A percentile compares a stretch with the other conserved stretches of the same genome.
Evolutionary conservation across 2,113 vertebrate genomes (phyloP).

Genomic region (Rhizomys pruinosus): DNA sequence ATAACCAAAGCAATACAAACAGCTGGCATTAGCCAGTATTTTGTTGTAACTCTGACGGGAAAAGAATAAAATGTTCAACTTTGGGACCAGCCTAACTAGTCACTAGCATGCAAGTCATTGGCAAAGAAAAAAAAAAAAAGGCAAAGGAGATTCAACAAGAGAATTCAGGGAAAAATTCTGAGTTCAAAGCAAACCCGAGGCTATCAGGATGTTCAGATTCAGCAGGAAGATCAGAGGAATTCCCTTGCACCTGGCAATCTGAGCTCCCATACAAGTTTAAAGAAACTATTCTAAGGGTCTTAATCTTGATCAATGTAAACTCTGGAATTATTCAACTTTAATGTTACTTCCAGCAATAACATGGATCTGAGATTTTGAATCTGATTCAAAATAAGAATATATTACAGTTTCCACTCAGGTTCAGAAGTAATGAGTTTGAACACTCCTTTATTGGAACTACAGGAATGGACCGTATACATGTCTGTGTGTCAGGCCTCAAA

Average conservation of each 20-base stretch:
- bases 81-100: neutral
- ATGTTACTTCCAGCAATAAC: neutral
- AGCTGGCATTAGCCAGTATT: neutral
- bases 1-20: slow-evolving; percentile 1
- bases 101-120: neutral
- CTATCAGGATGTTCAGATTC: neutral
- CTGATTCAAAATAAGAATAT: slow-evolving; percentile 18
- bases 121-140: neutral
- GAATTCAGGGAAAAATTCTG: neutral
- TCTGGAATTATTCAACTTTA: neutral
- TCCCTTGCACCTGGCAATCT: neutral
- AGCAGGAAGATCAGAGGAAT: too few relatives aligned
- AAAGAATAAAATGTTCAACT: neutral
- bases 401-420: neutral
- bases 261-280: neutral
- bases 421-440: neutral
- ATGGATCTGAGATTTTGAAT: neutral
- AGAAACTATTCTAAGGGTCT: neutral
- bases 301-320: neutral
- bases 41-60: neutral
- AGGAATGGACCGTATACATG: neutral
- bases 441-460: neutral
- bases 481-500: neutral
- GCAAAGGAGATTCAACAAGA: neutral
- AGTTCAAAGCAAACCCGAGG: neutral